Evolutionary conservation across 2,888 invertebrate species (phyloP).

Genomic region (Lomographa bimaculata): DNA sequence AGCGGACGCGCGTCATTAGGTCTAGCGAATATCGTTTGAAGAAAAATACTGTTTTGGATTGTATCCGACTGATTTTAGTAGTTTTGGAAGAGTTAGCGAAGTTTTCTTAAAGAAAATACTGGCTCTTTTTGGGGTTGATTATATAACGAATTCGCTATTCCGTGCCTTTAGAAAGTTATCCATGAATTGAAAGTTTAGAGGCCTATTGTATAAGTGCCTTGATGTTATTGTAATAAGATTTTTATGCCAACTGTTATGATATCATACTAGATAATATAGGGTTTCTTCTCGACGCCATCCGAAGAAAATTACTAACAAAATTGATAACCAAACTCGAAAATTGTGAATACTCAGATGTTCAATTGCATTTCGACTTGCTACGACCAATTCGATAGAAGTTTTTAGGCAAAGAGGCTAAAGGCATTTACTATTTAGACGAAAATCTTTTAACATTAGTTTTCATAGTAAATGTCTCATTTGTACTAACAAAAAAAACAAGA

Average conservation of each 20-base stretch:
- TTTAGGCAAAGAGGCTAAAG: constrained; percentile 32
- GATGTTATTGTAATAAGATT: constrained; percentile 29
- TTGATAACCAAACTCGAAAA: constrained; percentile 35
- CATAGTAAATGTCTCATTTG: no score
- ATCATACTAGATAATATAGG: constrained; percentile 30
- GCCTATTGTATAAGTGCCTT: constrained; percentile 31
- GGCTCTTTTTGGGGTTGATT: neutral
- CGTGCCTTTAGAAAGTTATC: neutral
- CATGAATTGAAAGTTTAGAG: constrained; percentile 6
- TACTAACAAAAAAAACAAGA: constrained; percentile 26
- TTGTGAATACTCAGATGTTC: constrained; percentile 41
- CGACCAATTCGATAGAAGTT: constrained; percentile 22
- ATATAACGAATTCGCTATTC: constrained; percentile 2
- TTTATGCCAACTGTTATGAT: constrained; percentile 4
- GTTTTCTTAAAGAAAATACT: constrained; percentile 1
- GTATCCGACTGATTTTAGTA: constrained; percentile 4
- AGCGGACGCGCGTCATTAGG: no score
- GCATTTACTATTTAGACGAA: neutral
- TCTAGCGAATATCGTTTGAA: no score
- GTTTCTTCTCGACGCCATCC: constrained; percentile 46
- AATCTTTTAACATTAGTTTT: no score
- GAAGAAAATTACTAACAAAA: constrained; percentile 7
- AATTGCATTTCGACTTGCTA: constrained; percentile 36
- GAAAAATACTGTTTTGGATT: neutral
- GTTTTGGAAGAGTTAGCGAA: neutral